Evolutionary conservation across 2,113 vertebrate species (phyloP).

Genomic region (Ageneiosus marmoratus): DNA sequence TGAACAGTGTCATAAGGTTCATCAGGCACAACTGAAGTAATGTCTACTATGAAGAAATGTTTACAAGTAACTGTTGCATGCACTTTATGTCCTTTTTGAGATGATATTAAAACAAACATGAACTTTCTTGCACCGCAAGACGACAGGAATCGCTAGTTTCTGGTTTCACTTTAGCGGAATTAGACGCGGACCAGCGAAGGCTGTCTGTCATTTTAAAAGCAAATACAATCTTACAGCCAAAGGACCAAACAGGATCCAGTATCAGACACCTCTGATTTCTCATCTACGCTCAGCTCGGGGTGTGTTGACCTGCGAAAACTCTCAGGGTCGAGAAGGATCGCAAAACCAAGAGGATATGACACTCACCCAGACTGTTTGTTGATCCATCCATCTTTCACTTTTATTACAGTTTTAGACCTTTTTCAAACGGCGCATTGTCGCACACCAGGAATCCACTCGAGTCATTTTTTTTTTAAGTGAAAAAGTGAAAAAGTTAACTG

Average conservation of each 20-base stretch:
- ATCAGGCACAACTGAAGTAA: background rate
- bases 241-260: background rate
- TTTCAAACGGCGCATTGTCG: conserved; percentile 25
- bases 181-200: background rate
- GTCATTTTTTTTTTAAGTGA: background rate
- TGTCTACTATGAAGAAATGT: background rate
- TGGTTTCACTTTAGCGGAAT: background rate
- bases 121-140: background rate
- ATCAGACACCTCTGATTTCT: background rate
- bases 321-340: background rate
- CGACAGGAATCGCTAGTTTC: background rate
- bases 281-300: background rate
- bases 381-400: conserved; percentile 18
- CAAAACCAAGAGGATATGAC: background rate
- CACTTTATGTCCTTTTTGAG: background rate
- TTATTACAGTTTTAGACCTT: conserved; percentile 13
- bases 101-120: background rate
- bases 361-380: conserved; percentile 32
- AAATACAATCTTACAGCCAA: background rate
- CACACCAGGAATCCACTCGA: conserved; percentile 16
- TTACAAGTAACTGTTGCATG: background rate
- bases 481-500: conserved; percentile 47
- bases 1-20: no score
- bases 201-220: background rate
- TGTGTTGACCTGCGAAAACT: background rate